phyloP scores from a whole-genome alignment of 2,888 invertebrate species.

The Brachypalpus laphriformis region DNA sequence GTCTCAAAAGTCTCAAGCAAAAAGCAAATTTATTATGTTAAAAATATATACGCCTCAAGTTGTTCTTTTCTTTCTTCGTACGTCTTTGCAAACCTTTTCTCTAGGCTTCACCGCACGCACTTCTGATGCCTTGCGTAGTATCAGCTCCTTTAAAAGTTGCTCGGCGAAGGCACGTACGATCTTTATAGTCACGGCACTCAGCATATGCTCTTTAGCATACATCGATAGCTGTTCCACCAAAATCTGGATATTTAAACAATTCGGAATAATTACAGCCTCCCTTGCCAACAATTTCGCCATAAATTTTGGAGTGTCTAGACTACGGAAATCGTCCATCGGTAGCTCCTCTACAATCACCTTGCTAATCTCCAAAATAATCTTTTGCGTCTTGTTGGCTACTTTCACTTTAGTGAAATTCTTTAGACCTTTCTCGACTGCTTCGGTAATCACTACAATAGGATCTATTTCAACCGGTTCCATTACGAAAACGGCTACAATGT shows the following conservation, averaged over 20 bases:
- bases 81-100: slow-evolving; percentile 33
- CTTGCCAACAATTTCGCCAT: slow-evolving; percentile 77
- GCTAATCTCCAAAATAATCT: slow-evolving; percentile 77
- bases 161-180: slow-evolving; percentile 77
- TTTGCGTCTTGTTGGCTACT: slow-evolving; percentile 77
- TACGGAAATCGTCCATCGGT: slow-evolving; percentile 79
- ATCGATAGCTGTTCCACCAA: slow-evolving; percentile 76
- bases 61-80: slow-evolving; percentile 46
- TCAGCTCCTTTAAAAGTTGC: slow-evolving; percentile 76
- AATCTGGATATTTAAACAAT: slow-evolving; percentile 78
- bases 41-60: neutral
- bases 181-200: slow-evolving; percentile 79
- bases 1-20: neutral
- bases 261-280: slow-evolving; percentile 78
- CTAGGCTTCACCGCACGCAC: slow-evolving; percentile 17
- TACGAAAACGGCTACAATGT: slow-evolving; percentile 79
- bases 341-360: slow-evolving; percentile 79
- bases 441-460: slow-evolving; percentile 78
- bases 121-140: slow-evolving; percentile 67
- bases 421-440: slow-evolving; percentile 72
- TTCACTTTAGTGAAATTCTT: slow-evolving; percentile 23
- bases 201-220: slow-evolving; percentile 79
- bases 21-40: neutral
- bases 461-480: slow-evolving; percentile 79
- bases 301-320: slow-evolving; percentile 76